Evolutionary conservation across 2,113 vertebrate genomes (phyloP).

Genomic region (Sander lucioperca): DNA sequence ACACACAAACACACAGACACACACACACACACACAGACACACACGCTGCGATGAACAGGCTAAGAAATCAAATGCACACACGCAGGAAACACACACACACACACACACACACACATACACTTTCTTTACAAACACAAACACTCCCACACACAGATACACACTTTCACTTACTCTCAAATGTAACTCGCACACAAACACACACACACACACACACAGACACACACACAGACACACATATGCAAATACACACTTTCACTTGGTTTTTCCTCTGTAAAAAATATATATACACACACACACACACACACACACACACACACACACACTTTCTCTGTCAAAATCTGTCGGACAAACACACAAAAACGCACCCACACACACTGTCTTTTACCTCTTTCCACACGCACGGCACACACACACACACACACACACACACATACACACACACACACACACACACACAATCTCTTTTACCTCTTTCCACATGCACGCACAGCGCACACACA

Average conservation of each 20-base stretch:
- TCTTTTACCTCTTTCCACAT: not conserved
- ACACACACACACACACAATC: not conserved
- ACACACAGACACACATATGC: constrained; percentile 6
- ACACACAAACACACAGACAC: not conserved
- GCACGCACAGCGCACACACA: constrained; percentile 2
- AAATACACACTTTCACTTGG: not conserved
- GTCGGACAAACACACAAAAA: constrained; percentile 36
- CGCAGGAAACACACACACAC: constrained; percentile 5
- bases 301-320: constrained; percentile 32
- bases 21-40: constrained; percentile 9
- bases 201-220: not conserved
- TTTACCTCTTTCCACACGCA: not conserved
- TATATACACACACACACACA: constrained; percentile 1
- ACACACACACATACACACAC: not conserved
- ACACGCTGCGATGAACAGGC: not conserved
- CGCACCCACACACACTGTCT: constrained; percentile 18
- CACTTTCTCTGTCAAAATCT: constrained; percentile 43
- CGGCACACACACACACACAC: constrained; percentile 8
- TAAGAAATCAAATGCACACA: constrained; percentile 13
- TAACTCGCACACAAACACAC: not conserved
- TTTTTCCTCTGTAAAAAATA: too few relatives aligned
- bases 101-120: constrained; percentile 11
- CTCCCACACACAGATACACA: constrained; percentile 4
- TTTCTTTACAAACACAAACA: constrained; percentile 24
- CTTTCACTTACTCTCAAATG: not conserved